A percentile compares a stretch with the other conserved stretches of the same genome.
Conservation (phyloP, 2,113 vertebrate genomes). For the Dermatemys mawii region DNA sequence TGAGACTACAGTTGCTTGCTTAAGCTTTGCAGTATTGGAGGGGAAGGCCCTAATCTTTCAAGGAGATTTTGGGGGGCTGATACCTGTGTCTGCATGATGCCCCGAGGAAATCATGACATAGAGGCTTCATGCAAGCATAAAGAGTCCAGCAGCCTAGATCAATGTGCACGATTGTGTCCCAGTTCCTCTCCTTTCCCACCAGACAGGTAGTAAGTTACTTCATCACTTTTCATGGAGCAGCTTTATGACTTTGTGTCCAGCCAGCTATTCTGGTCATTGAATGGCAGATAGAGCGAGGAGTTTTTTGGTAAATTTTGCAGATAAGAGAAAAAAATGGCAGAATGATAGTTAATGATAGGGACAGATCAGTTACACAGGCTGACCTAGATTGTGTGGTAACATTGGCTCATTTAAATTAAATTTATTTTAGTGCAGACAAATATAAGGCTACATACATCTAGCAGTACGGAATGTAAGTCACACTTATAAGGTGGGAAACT, state of each 20-base stretch:
- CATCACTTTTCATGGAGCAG: background rate
- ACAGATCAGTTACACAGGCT: background rate
- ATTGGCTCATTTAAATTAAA: background rate
- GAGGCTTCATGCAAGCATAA: background rate
- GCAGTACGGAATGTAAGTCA: background rate
- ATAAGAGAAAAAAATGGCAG: background rate
- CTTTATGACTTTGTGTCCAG: background rate
- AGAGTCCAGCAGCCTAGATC: background rate
- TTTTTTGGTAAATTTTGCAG: background rate
- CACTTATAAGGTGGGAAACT: background rate
- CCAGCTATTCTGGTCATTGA: background rate
- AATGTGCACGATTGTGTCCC: background rate
- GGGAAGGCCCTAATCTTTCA: background rate
- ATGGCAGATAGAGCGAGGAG: background rate
- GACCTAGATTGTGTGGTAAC: background rate
- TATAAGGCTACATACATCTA: background rate
- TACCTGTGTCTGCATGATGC: fast-evolving
- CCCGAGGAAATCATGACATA: fast-evolving
- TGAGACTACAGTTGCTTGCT: background rate
- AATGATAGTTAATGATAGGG: background rate
- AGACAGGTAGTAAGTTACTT: background rate
- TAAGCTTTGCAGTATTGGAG: background rate
- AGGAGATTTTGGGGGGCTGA: fast-evolving
- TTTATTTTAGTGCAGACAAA: background rate
- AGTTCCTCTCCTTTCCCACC: background rate